Evolutionary conservation across 2,113 vertebrate genomes (phyloP).

Genomic region (Heterochromis multidens): DNA sequence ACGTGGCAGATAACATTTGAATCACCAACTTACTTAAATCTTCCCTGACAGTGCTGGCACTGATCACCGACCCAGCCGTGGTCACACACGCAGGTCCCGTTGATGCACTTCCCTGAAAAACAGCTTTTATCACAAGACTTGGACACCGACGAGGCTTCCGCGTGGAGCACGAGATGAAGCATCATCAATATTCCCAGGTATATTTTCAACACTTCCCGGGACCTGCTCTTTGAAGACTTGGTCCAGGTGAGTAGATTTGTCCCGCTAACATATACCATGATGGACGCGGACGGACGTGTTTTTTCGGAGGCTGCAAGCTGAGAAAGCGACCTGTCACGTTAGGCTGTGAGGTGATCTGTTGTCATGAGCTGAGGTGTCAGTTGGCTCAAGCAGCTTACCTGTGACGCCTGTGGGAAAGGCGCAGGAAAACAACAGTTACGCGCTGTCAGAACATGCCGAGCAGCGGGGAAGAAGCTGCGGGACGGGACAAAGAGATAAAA

Average conservation of each 20-base stretch:
- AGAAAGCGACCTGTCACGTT: neutral
- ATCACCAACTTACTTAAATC: conserved; percentile 89
- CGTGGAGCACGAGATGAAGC: conserved; percentile 23
- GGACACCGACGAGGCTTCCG: conserved; percentile 12
- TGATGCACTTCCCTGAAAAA: conserved; percentile 83
- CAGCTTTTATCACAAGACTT: conserved; percentile 48
- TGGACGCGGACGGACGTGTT: neutral
- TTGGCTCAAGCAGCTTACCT: neutral
- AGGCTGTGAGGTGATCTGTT: neutral
- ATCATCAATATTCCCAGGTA: conserved; percentile 32
- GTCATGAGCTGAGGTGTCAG: neutral
- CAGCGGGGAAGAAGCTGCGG: neutral
- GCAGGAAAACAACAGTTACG: neutral
- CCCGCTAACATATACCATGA: conserved; percentile 18
- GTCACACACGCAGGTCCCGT: conserved; percentile 90
- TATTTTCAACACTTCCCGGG: neutral
- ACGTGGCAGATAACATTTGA: neutral
- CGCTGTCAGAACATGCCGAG: conserved; percentile 7
- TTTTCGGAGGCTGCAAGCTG: neutral
- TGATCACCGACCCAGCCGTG: conserved; percentile 95
- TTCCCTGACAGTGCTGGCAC: conserved; percentile 94
- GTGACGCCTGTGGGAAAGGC: conserved; percentile 10
- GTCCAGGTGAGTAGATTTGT: neutral
- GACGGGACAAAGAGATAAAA: conserved; percentile 1
- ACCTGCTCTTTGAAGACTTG: neutral